Evolutionary conservation across 1,140 invertebrate genomes (phyloP), one percentile per base, ranked within the genome.

Genomic region (Andrena cerasifolii): DNA sequence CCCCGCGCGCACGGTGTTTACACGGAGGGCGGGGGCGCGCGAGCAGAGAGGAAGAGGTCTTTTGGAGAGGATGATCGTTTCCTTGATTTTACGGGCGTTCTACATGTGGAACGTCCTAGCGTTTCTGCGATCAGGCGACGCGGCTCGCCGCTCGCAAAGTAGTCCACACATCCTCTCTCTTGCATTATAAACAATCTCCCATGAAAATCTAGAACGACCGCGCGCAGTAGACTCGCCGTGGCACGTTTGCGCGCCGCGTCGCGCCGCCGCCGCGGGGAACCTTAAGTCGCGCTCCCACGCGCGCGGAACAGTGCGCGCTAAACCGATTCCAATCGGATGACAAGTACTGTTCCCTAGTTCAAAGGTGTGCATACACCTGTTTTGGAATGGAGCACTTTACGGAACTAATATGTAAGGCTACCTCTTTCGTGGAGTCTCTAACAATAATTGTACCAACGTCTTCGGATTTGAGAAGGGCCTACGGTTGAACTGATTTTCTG

Each of bases 121-220:
- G 70, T 79, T n/a, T 79, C 76, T 62, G 49, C 45, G 68, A 79
- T 68, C 80, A 54, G 56, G 56, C 61, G 79, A 59, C 71, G 36
- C 36, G 49, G 65, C 66, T 67, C 76, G 76, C 66, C 59, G 53
- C 62, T 86, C 62, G 66, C 71, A 75, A 91, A 90, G 89, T 91
- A 91, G 89, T 90, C 82, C 89, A 91, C 85, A 85, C 86, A 90
- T 90, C 87, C 88, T 90, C 85, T 90, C 89, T 85, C 84, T 89
- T 89, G 86, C 86, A 88, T 90, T 83, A 90, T 90, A 91, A 91
- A 91, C 90, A 91, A 90, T 91, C 89, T 90, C 87, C 86, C 76
- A 82, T 86, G 89, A 89, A 90, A 91, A 91, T 90, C 88, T 91
- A 88, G 90, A 91, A 88, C 90, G 81, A 56, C 58, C 72, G 78